Percentiles rank a stretch among this genome's conserved stretches.
Evolutionary conservation across 2,113 vertebrate species (phyloP).

Genomic region (Eubucco bourcierii): DNA sequence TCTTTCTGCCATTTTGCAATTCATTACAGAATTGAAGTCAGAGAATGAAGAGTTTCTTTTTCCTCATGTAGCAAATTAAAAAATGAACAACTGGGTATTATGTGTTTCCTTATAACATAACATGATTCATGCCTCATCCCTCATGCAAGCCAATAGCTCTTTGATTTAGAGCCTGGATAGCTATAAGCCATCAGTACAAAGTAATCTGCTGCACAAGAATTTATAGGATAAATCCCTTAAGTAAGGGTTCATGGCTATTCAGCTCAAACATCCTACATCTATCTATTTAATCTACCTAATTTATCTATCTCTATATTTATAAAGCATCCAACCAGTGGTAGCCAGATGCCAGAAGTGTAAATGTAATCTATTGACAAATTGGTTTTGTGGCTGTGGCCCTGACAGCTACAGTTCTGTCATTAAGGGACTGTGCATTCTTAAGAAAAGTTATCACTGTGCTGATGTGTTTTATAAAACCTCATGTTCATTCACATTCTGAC

Average conservation of each 20-base stretch:
- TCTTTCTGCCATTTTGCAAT: slow-evolving; percentile 19
- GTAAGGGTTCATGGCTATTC: slow-evolving; percentile 22
- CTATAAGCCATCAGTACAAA: slow-evolving; percentile 47
- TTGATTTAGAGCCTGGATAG: slow-evolving; percentile 30
- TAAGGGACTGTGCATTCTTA: slow-evolving; percentile 21
- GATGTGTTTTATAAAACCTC: slow-evolving; percentile 11
- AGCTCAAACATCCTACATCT: slow-evolving; percentile 9
- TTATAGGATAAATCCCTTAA: slow-evolving; percentile 59
- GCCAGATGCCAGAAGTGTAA: not conserved
- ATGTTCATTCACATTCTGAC: not conserved
- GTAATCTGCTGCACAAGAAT: slow-evolving; percentile 26
- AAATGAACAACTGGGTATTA: not conserved
- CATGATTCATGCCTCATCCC: not conserved
- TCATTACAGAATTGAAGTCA: not conserved
- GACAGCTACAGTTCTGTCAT: not conserved
- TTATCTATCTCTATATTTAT: slow-evolving; percentile 18
- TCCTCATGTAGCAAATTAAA: not conserved
- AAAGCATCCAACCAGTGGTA: not conserved
- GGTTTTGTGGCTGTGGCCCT: not conserved
- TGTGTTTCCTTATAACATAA: not conserved
- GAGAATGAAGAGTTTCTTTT: not conserved
- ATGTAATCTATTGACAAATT: not conserved
- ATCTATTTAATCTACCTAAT: slow-evolving; percentile 52
- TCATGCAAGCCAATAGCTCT: not conserved
- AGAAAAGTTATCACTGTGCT: not conserved